Percentiles rank a stretch among this genome's conserved stretches.
These are phyloP conservation scores for Chelidonichthys spinosus DNA, from an alignment of 2,797 vertebrate genomes.

Conservation along the genomic window DNA sequence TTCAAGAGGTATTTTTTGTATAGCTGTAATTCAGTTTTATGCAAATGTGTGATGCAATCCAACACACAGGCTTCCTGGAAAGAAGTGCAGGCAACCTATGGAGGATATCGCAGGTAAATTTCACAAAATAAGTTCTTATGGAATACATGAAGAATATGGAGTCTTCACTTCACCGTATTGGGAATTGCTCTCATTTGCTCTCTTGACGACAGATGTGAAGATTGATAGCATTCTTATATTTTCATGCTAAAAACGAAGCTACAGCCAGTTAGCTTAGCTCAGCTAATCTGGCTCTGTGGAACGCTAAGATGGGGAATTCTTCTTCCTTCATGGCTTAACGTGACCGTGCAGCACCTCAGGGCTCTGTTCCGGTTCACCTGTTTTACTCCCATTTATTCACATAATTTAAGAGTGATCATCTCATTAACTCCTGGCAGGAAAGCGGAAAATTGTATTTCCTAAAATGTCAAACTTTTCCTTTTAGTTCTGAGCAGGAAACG, in stretches of 20 bases:
- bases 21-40: neutral
- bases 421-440: neutral
- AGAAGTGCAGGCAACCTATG: constrained; percentile 62
- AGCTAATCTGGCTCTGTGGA: neutral
- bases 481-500: too few relatives aligned
- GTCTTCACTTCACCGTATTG: neutral
- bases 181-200: neutral
- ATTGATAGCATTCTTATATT: neutral
- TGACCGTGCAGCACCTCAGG: neutral
- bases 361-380: neutral
- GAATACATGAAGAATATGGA: neutral
- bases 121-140: neutral
- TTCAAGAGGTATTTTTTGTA: neutral
- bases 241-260: neutral
- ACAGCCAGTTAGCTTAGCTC: neutral
- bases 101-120: constrained; percentile 44
- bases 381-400: neutral
- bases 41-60: neutral
- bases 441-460: too few relatives aligned
- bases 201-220: neutral
- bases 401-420: neutral
- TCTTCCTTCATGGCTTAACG: neutral
- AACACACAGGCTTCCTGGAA: constrained; percentile 70
- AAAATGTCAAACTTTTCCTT: too few relatives aligned
- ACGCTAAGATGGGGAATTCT: neutral